Evolutionary conservation across 1,140 invertebrate genomes (phyloP).

Genomic region (Samia ricini): DNA sequence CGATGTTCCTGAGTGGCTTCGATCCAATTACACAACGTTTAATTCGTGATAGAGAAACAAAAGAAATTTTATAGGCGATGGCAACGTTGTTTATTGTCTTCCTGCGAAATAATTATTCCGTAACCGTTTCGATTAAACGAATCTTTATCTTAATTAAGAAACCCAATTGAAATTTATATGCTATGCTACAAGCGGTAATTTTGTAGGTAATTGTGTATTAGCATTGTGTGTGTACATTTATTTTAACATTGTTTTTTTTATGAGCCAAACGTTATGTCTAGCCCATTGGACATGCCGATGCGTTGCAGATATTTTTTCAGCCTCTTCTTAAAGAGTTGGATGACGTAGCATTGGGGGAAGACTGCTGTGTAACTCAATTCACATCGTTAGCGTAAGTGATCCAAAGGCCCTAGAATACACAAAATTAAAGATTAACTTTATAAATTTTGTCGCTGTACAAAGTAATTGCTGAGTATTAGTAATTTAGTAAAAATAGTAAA

Average conservation of each 20-base stretch:
- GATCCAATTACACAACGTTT: slow-evolving; percentile 25
- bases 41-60: slow-evolving; percentile 17
- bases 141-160: slow-evolving; percentile 3
- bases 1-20: slow-evolving; percentile 23
- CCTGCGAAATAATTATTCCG: slow-evolving; percentile 14
- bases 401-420: no score
- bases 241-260: not conserved
- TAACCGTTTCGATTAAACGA: slow-evolving; percentile 16
- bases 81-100: slow-evolving; percentile 20
- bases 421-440: no score
- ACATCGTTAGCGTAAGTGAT: no score
- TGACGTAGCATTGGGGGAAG: no score
- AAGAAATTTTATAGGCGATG: slow-evolving; percentile 19
- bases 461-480: no score
- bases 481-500: no score
- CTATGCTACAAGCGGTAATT: not conserved
- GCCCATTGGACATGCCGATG: no score
- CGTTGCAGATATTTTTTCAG: no score
- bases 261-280: no score
- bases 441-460: no score
- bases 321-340: no score
- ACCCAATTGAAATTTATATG: not conserved
- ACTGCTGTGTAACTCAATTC: no score
- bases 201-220: not conserved
- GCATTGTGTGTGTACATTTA: not conserved